These are phyloP conservation scores for Lanistes nyassanus DNA, from an alignment of 1,140 invertebrate species.

Conservation along the genomic window DNA sequence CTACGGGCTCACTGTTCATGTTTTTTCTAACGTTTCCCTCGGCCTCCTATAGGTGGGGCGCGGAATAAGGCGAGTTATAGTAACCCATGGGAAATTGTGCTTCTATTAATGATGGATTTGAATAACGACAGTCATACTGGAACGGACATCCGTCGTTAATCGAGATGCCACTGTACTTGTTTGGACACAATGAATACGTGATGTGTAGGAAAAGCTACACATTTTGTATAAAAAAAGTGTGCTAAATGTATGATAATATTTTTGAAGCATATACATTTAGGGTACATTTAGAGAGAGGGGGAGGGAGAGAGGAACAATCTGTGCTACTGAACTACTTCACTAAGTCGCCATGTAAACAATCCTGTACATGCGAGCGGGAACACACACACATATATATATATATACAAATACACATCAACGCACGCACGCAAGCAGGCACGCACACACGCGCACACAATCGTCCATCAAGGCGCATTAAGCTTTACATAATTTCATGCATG, in stretches of 20 bases:
- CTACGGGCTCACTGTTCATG: no score
- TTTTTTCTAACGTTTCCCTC: no score
- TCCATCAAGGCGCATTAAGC: not conserved
- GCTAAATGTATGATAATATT: not conserved
- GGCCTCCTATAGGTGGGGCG: no score
- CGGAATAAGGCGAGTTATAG: no score
- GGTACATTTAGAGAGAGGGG: not conserved
- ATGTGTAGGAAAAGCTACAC: not conserved
- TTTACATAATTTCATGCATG: no score
- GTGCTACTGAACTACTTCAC: not conserved
- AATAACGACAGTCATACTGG: no score
- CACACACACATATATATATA: constrained; percentile 2
- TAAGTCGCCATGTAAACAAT: not conserved
- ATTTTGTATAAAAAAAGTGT: not conserved
- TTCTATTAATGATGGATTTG: no score
- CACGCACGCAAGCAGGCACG: not conserved
- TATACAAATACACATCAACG: not conserved
- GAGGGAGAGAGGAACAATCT: not conserved
- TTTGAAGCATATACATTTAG: not conserved
- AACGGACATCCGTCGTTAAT: no score
- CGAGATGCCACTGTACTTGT: no score
- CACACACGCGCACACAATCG: constrained; percentile 3
- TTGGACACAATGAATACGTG: no score
- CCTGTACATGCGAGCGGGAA: not conserved
- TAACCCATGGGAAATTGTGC: no score